Conservation (phyloP, 2,797 vertebrate species). For the Merluccius polli region DNA sequence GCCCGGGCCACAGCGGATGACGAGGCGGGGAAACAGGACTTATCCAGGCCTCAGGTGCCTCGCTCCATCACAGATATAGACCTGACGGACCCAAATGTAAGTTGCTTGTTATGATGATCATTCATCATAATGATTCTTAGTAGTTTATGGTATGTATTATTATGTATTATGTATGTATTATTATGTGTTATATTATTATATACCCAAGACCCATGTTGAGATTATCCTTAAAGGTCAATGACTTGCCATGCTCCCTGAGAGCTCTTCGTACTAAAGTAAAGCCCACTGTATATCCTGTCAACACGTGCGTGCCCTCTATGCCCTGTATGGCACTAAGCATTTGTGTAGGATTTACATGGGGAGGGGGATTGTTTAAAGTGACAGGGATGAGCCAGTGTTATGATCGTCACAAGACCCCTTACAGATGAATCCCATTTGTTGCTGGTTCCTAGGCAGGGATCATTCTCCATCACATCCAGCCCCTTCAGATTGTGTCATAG, state of each 20-base stretch:
- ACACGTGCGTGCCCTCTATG: not conserved
- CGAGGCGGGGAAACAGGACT: conserved; percentile 50
- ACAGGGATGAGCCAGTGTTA: conserved; percentile 35
- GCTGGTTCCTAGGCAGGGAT: conserved; percentile 24
- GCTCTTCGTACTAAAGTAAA: conserved; percentile 9
- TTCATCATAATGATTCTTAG: not conserved
- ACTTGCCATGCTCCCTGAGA: conserved; percentile 9
- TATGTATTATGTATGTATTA: not conserved
- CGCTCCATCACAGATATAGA: conserved; percentile 79
- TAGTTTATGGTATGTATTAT: not conserved
- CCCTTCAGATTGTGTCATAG: conserved; percentile 20
- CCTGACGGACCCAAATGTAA: conserved; percentile 79
- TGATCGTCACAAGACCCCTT: conserved; percentile 44
- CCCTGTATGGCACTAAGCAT: not conserved
- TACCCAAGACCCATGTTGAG: not conserved
- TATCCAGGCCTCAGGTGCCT: conserved; percentile 34
- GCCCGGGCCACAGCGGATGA: conserved; percentile 33
- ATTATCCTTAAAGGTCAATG: conserved; percentile 29
- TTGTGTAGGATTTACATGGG: conserved; percentile 33
- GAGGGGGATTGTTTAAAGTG: conserved; percentile 39
- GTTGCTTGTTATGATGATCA: conserved; percentile 37
- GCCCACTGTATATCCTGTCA: not conserved
- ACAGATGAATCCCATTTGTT: conserved; percentile 28
- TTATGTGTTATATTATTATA: not conserved
- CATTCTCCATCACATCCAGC: conserved; percentile 21